Evolutionary conservation across 1,140 invertebrate species (phyloP).

Genomic region (Lycorma delicatula): DNA sequence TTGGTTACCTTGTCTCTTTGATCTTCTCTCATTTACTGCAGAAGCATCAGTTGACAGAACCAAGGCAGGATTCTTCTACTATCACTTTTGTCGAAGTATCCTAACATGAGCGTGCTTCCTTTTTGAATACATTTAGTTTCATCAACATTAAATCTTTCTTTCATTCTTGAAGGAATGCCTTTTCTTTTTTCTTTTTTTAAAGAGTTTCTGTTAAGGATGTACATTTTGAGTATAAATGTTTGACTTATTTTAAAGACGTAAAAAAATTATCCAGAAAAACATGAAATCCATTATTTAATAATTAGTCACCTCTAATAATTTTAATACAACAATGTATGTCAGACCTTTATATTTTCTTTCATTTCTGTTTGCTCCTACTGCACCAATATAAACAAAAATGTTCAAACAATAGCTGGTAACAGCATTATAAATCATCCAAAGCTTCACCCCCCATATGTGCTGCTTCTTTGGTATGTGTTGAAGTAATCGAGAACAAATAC

Average conservation of each 20-base stretch:
- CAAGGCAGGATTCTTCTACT: constrained; percentile 11
- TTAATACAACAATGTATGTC: background rate
- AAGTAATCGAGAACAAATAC: constrained; percentile 5
- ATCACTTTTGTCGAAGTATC: constrained; percentile 11
- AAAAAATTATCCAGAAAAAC: background rate
- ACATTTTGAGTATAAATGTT: background rate
- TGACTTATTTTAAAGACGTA: background rate
- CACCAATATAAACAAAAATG: constrained; percentile 9
- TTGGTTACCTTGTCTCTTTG: background rate
- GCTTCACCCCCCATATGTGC: constrained; percentile 18
- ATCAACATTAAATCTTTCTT: background rate
- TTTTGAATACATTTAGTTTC: constrained; percentile 6
- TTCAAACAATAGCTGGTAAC: background rate
- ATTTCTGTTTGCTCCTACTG: background rate
- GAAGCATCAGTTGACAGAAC: constrained; percentile 11
- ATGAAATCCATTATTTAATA: background rate
- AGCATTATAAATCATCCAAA: constrained; percentile 12
- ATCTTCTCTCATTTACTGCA: background rate
- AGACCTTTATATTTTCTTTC: background rate
- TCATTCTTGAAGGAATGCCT: background rate
- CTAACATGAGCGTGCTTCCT: background rate
- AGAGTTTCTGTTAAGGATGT: background rate
- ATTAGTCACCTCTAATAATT: background rate
- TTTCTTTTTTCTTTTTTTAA: background rate
- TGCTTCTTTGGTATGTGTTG: constrained; percentile 18